Evolutionary conservation across 2,113 vertebrate genomes (phyloP).

Genomic region (Myrmecophaga tridactyla): DNA sequence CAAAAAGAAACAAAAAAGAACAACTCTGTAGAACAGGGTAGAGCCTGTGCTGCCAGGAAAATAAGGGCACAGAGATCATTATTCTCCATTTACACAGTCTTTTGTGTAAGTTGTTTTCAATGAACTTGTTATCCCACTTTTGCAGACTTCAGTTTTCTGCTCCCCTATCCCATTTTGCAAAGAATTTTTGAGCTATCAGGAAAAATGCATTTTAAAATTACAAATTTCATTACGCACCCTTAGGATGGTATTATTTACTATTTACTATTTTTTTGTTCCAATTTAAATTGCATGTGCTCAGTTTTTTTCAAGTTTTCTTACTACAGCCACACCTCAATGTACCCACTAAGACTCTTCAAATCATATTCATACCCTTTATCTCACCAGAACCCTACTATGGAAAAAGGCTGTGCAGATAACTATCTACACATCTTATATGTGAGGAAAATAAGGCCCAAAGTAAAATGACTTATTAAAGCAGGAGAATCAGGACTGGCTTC

Average conservation of each 20-base stretch:
- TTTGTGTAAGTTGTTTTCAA: constrained; percentile 73
- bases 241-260: background rate
- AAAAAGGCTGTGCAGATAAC: background rate
- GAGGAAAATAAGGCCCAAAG: background rate
- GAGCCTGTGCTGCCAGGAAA: constrained; percentile 46
- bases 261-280: background rate
- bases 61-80: constrained; percentile 65
- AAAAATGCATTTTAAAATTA: background rate
- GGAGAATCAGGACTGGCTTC: background rate
- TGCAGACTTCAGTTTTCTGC: constrained; percentile 53
- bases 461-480: background rate
- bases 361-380: background rate
- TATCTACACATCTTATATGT: background rate
- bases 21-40: constrained; percentile 28
- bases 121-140: constrained; percentile 71
- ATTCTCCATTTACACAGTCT: constrained; percentile 58
- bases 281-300: background rate
- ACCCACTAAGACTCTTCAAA: background rate
- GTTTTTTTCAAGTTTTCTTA: background rate
- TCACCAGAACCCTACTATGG: background rate
- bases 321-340: background rate
- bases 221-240: background rate
- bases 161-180: constrained; percentile 59
- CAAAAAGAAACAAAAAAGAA: constrained; percentile 67
- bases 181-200: background rate